phyloP scores from a whole-genome alignment of 2,113 vertebrate species.

The Bufo bufo region DNA sequence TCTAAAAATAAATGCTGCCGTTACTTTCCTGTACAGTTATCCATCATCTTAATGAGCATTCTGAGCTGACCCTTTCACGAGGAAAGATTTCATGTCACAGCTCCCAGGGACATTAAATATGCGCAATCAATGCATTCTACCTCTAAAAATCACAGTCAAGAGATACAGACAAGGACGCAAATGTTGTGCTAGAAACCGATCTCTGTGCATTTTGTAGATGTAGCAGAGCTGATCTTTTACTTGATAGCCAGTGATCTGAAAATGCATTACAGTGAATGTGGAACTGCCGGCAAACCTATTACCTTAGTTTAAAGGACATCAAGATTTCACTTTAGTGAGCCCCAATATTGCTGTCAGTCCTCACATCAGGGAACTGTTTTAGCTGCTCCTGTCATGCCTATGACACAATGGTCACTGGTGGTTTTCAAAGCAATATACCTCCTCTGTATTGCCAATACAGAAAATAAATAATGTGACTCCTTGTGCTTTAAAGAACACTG shows the following conservation, averaged over 20 bases:
- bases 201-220: not conserved
- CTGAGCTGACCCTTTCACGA: conserved; percentile 35
- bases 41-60: conserved; percentile 54
- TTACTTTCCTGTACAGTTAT: conserved; percentile 51
- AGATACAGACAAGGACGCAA: not conserved
- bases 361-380: not conserved
- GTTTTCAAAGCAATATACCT: no score
- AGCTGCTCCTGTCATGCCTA: no score
- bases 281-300: not conserved
- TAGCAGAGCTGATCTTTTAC: not conserved
- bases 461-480: no score
- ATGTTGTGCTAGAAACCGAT: no score
- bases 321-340: not conserved
- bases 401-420: no score
- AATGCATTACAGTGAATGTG: not conserved
- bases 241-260: not conserved
- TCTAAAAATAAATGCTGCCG: conserved; percentile 47
- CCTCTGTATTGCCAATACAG: no score
- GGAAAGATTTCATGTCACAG: conserved; percentile 38
- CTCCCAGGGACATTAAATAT: conserved; percentile 39
- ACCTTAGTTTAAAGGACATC: not conserved
- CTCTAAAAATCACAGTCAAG: not conserved
- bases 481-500: no score
- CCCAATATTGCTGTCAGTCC: not conserved
- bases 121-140: conserved; percentile 26